Base-by-base conservation (phyloP, 2,888 invertebrate genomes). In the Acanthopleura granulata region DNA sequence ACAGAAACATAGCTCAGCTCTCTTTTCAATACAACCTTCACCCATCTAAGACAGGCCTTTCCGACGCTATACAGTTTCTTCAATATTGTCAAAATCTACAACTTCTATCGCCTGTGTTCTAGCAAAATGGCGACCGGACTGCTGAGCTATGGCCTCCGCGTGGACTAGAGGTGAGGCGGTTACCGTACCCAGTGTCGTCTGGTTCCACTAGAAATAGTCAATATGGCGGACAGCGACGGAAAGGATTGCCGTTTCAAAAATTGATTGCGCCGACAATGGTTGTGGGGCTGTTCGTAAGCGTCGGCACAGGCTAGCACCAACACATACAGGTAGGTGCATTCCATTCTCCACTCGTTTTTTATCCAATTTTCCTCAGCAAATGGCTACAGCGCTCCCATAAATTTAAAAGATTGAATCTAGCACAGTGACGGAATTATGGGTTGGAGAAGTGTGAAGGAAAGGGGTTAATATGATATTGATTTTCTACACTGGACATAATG, bases 171-270 rank as follows among this genome's bases (percentile, higher is more conserved):
- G n/a, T n/a, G 57, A 57, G n/a, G n/a, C 22, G 57, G 18, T 57
- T 57, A 57, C 18, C 57, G n/a, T 22, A 57, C 57, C 57, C 6
- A 57, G n/a, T 57, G 57, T 57, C 57, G 57, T 22, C 57, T 57
- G 57, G 57, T 57, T 57, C 57, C 57, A n/a, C n/a, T 18, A 22
- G 22, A 57, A 57, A 57, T 57, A 57, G 57, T 57, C 57, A 57
- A 57, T 57, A 57, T 57, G 57, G 57, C 57, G 57, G 57, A 57
- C 57, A 57, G 22, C 57, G 57, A 57, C 57, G 22, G 57, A 57
- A 57, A 57, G 18, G 57, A 18, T 57, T 57, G 57, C 57, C 57
- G 57, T 57, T 57, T 57, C 22, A 57, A 57, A 57, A 57, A 57
- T 57, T 57, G 57, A 57, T 57, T 57, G 57, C 57, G 22, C 57